Evolutionary conservation across 2,113 vertebrate genomes (phyloP).

Genomic region (Erythrolamprus reginae): DNA sequence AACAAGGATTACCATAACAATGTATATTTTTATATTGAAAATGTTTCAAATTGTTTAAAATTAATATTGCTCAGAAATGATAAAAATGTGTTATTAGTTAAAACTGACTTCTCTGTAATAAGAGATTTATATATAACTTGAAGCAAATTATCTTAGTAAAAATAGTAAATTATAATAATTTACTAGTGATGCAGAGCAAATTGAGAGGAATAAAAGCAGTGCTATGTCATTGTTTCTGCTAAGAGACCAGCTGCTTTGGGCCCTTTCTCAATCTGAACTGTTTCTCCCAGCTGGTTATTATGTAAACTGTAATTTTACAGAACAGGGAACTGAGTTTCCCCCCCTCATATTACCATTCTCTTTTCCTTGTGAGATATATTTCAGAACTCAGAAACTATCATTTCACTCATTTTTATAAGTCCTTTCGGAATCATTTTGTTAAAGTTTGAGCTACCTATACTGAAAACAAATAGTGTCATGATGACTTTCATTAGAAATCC

Average conservation of each 20-base stretch:
- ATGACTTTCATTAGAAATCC: neutral
- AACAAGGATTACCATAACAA: neutral
- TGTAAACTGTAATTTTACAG: neutral
- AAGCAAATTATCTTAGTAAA: neutral
- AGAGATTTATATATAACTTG: neutral
- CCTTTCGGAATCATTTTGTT: neutral
- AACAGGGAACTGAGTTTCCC: neutral
- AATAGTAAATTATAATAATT: neutral
- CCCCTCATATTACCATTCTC: neutral
- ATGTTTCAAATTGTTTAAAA: neutral
- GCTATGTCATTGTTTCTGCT: neutral
- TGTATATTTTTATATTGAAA: neutral
- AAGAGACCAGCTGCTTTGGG: neutral
- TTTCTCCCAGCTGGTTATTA: neutral
- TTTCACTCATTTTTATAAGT: neutral
- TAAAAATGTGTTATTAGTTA: neutral
- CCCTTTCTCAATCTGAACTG: neutral
- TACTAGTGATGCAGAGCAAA: neutral
- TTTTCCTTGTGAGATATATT: neutral
- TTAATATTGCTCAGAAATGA: neutral
- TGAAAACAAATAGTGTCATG: neutral
- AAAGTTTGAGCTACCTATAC: neutral
- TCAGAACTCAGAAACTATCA: neutral
- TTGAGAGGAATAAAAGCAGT: neutral
- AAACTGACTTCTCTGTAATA: neutral